Conservation (phyloP, 1,140 invertebrate genomes). For the Solenopsis invicta region DNA sequence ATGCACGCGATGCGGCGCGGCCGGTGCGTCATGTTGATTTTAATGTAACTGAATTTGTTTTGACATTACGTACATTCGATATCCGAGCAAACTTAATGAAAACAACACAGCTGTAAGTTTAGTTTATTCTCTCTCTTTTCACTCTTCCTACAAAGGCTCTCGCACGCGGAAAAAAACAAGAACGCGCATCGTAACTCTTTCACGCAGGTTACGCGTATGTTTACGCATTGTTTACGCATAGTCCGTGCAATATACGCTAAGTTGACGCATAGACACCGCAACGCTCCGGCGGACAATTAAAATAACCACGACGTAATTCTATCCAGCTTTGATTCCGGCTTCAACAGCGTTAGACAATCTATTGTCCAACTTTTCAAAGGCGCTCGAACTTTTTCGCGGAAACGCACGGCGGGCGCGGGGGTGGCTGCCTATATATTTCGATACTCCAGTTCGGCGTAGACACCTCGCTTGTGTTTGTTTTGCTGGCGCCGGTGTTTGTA, state of each 20-base stretch:
- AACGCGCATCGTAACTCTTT: background rate
- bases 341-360: background rate
- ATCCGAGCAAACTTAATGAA: background rate
- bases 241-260: background rate
- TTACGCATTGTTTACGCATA: conserved; percentile 24
- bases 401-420: background rate
- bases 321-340: conserved; percentile 6
- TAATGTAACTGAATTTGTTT: conserved; percentile 9
- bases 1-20: background rate
- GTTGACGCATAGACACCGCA: background rate
- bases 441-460: conserved; percentile 2
- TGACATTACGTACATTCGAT: background rate
- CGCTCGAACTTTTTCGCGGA: conserved; percentile 26
- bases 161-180: background rate
- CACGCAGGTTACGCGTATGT: background rate
- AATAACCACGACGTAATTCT: background rate
- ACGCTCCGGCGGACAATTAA: background rate
- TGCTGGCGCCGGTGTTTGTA: conserved; percentile 24
- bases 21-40: background rate
- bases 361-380: conserved; percentile 18
- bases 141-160: background rate
- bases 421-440: conserved; percentile 7
- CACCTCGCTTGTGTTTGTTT: conserved; percentile 21
- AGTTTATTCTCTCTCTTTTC: background rate
- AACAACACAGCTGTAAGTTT: background rate